Conservation (phyloP, 2,113 vertebrate genomes). For the Nematolebias whitei region DNA sequence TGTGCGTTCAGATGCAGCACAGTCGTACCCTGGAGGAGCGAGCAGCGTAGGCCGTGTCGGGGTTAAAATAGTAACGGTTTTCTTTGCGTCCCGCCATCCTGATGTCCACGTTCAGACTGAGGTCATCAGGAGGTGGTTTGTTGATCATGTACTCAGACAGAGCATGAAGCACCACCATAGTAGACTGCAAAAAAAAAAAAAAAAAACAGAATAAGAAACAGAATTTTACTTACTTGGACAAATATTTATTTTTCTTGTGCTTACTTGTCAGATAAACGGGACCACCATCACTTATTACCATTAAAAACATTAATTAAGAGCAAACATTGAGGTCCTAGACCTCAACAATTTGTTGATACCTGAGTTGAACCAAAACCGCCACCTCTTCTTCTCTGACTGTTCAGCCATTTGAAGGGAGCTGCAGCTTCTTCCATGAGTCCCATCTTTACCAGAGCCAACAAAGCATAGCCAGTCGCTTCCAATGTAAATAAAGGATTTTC, state of each 20-base stretch:
- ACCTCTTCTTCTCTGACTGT: conserved; percentile 67
- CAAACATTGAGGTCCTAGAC: not conserved
- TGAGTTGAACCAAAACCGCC: conserved; percentile 80
- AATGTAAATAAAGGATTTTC: conserved; percentile 62
- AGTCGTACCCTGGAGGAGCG: conserved; percentile 67
- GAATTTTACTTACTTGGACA: too few relatives aligned
- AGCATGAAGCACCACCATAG: conserved; percentile 80
- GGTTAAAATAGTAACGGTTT: conserved; percentile 65
- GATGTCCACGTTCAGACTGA: conserved; percentile 71
- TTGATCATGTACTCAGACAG: conserved; percentile 74
- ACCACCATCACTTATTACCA: not conserved
- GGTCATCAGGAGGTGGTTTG: conserved; percentile 35
- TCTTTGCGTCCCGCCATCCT: conserved; percentile 60
- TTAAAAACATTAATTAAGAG: not conserved
- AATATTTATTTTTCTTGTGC: not conserved
- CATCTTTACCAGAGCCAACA: conserved; percentile 75
- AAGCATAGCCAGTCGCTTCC: conserved; percentile 79
- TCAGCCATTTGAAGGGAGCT: conserved; percentile 74
- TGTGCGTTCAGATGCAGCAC: not conserved
- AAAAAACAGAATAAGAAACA: not conserved
- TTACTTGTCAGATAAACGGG: not conserved
- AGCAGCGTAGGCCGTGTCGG: conserved; percentile 54
- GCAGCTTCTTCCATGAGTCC: conserved; percentile 55
- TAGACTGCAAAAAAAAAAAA: conserved; percentile 63
- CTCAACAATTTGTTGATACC: conserved; percentile 57